Base-by-base conservation (phyloP, 2,113 vertebrate species). In the Zosterops borbonicus region DNA sequence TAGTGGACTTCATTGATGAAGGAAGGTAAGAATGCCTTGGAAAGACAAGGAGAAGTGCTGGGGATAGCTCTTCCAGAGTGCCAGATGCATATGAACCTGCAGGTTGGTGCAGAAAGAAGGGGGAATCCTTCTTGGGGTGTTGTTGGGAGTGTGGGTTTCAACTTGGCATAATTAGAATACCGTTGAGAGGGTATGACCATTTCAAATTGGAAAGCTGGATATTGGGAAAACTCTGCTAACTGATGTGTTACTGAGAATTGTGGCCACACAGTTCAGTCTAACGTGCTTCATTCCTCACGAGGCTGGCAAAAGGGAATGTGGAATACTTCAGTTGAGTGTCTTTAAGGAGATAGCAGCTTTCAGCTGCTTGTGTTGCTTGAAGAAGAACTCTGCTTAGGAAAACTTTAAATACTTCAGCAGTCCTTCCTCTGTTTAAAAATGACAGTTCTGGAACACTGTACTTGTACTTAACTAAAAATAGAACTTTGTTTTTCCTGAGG, bases 1-100 rank as follows among this genome's bases (percentile, higher is more conserved):
- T 98, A 35, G 98, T 99, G 49, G 99, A 99, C 97, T 99, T 98
- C 97, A 98, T 99, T 81, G 99, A 99, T 96, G 98, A 99, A 97
- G 99, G 99, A 97, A 98, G 99, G 99, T 99, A 97, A 98, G 98
- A 62, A 35, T 14, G 59, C 28, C 49, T 27, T 53, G 58, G 69
- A 46, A 60, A 41, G 52, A 44, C 7, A 9, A 21, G 53, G 41
- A 18, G 5, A 4, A n/a, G 37, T 55, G 56, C 60, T 71, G 81
- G 41, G 39, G 64, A 46, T 27, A 33, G 9, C 33, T 82, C 2
- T 3, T 84, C 37, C 17, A 44, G 28, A 68, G 28, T 39, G 33
- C 18, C 35, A 53, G 41, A 44, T 6, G 2, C 53, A 42, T 14
- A 5, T 20, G 25, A 58, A 81, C 16, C 29, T 42, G 55, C 14